These are phyloP conservation scores for Tapirus indicus DNA, from an alignment of 2,797 vertebrate species.

Conservation along the genomic window DNA sequence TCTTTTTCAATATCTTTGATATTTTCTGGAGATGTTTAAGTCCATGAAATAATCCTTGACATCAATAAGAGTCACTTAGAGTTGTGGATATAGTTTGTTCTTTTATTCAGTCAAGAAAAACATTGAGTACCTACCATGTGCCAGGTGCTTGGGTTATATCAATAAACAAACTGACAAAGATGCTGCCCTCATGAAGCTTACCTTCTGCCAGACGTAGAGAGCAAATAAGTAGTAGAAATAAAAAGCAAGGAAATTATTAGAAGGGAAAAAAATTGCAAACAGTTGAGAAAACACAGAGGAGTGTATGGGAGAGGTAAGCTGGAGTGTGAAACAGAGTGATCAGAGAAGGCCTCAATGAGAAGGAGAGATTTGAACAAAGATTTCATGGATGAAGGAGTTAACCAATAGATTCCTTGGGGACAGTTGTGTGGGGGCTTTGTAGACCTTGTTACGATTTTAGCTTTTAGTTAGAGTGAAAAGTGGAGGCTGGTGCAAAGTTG, in stretches of 20 bases:
- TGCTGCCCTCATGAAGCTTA: not conserved
- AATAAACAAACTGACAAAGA: not conserved
- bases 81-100: not conserved
- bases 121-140: not conserved
- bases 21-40: not conserved
- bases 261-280: not conserved
- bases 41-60: not conserved
- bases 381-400: not conserved
- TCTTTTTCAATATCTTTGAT: not conserved
- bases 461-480: not conserved
- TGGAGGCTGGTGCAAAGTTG: not conserved
- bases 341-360: not conserved
- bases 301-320: not conserved
- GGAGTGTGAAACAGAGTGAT: not conserved
- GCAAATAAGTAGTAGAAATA: not conserved
- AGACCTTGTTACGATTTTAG: not conserved
- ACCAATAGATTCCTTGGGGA: not conserved
- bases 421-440: not conserved
- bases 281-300: not conserved
- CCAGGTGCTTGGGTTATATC: not conserved
- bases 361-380: not conserved
- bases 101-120: not conserved
- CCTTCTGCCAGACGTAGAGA: not conserved
- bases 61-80: not conserved
- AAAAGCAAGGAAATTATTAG: not conserved